Conservation (phyloP, 1,140 invertebrate species). For the Teleogryllus occipitalis region DNA sequence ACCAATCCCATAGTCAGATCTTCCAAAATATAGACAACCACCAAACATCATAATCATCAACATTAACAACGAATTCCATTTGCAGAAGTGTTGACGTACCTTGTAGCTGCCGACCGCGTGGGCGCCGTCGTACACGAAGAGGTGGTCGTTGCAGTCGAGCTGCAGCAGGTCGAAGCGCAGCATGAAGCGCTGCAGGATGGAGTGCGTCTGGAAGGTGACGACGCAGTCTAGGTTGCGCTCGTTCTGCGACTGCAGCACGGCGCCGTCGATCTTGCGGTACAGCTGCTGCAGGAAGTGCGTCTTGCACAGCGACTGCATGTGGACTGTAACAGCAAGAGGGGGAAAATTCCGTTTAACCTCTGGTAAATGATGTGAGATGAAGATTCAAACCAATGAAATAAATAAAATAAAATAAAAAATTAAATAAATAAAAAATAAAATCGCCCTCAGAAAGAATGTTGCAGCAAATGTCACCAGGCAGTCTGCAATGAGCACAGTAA, state of each 20-base stretch:
- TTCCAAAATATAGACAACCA: no score
- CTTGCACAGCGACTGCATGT: conserved; percentile 76
- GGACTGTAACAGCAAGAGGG: conserved; percentile 56
- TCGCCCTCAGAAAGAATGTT: no score
- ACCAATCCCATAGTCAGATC: no score
- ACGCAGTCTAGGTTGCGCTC: conserved; percentile 83
- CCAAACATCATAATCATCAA: no score
- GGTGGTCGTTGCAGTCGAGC: conserved; percentile 87
- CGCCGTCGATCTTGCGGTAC: conserved; percentile 83
- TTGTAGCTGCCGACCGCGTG: conserved; percentile 77
- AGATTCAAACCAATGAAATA: no score
- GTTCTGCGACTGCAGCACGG: conserved; percentile 76
- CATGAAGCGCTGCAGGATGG: conserved; percentile 87
- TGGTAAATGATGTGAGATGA: no score
- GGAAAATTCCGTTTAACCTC: neutral
- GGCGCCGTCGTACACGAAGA: conserved; percentile 86
- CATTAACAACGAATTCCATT: no score
- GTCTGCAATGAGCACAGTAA: no score
- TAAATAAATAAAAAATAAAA: no score
- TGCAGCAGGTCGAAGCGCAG: conserved; percentile 73
- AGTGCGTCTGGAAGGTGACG: conserved; percentile 88
- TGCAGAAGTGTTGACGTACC: conserved; percentile 44
- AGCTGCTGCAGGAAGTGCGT: conserved; percentile 76
- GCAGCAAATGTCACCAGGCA: no score
- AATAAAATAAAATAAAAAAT: no score